Base-by-base conservation (phyloP, 2,888 invertebrate genomes). In the Strigamia transsilvanica region DNA sequence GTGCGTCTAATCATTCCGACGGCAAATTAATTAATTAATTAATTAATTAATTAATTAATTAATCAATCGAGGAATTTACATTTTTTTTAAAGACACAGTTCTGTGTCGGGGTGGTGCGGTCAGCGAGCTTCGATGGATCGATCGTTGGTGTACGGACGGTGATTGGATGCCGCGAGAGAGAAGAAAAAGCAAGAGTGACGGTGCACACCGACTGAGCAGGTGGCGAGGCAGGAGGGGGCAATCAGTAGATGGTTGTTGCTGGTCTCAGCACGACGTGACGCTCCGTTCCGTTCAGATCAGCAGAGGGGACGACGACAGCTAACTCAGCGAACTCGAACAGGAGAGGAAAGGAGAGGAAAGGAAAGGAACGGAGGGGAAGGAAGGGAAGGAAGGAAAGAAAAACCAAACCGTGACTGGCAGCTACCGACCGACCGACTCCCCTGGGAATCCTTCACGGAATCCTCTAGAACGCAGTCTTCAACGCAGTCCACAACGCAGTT, bases 251-350 rank as follows among this genome's bases (percentile, higher is more conserved):
- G 66, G 66, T 66, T 66, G 66, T 66, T 66, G 66, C 66, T 66
- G 66, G 66, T 27, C 66, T 66, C 66, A 66, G 66, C 66, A 66
- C 66, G 66, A 66, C 66, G 66, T 66, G 66, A 66, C 23, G 66
- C 66, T 23, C 66, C 66, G 66, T 27, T 66, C 66, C 6, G 66
- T 27, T 66, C 66, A 27, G 27, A n/a, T 10, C 9, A 56, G 15
- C 10, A 61, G 13, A 15, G 15, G 13, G 21, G 61, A 61, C 61
- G 61, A 61, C 61, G 61, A 61, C 61, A 61, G 61, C 61, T 23
- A 61, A 61, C 23, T 61, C 61, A 61, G 61, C 61, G 61, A 61
- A 61, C 7, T 61, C 27, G 61, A 61, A 5, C 21, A 61, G 46
- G 21, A 56, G 21, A 61, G 61, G 21, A 61, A 61, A 4, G 18